Percentiles rank a stretch among this genome's conserved stretches.
Conservation (phyloP, 2,797 vertebrate genomes). For the Pangasius larnaudii region DNA sequence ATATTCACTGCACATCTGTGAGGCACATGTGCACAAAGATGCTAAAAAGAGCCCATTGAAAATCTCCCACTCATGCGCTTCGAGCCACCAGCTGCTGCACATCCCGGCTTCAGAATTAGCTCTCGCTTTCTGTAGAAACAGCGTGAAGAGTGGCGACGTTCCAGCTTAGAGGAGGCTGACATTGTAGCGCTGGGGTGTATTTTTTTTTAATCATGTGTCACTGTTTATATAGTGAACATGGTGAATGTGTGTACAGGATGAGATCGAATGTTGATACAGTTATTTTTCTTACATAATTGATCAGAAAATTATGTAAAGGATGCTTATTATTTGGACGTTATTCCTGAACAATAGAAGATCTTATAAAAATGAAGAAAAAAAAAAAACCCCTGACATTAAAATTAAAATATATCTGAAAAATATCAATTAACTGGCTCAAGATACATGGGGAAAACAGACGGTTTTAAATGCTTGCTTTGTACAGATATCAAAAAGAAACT, state of each 20-base stretch:
- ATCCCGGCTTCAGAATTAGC: constrained; percentile 30
- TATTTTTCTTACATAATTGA: not conserved
- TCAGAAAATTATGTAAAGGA: not conserved
- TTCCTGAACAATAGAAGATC: not conserved
- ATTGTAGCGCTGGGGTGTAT: not conserved
- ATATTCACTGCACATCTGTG: constrained; percentile 49
- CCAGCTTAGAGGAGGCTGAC: not conserved
- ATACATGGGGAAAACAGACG: not conserved
- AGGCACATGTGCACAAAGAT: constrained; percentile 40
- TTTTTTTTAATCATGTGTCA: no score
- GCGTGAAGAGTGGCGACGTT: not conserved
- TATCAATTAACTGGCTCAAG: not conserved
- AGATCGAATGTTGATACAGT: not conserved
- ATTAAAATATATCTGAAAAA: not conserved
- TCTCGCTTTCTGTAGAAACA: constrained; percentile 11
- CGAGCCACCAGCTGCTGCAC: constrained; percentile 39
- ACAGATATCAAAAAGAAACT: not conserved
- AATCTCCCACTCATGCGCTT: constrained; percentile 26
- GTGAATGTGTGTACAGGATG: no score
- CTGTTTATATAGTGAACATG: not conserved
- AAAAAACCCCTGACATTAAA: not conserved
- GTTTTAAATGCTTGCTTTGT: not conserved
- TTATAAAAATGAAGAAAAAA: not conserved
- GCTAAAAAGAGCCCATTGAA: constrained; percentile 36
- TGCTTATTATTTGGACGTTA: not conserved